Conservation (phyloP, 2,797 vertebrate species). For the Hipposideros larvatus region DNA sequence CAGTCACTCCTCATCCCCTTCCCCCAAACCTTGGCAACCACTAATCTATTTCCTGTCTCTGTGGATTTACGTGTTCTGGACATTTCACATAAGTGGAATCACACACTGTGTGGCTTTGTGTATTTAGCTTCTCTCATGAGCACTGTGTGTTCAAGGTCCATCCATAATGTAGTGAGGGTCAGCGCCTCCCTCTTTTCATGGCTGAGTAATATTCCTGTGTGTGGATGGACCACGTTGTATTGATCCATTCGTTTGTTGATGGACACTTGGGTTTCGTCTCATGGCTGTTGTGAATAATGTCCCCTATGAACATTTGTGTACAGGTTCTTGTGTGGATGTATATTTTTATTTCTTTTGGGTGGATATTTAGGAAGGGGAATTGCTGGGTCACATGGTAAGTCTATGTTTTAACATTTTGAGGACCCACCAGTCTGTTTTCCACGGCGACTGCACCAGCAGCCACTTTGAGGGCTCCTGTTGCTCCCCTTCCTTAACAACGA, state of each 20-base stretch:
- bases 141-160: too few species aligned
- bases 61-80: too few species aligned
- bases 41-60: too few species aligned
- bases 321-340: not conserved
- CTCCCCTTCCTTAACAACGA: not conserved
- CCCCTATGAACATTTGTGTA: not conserved
- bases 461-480: rapidly evolving
- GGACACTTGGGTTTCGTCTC: not conserved
- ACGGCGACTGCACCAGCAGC: not conserved
- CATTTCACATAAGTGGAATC: too few species aligned
- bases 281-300: rapidly evolving
- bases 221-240: rapidly evolving
- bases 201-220: rapidly evolving
- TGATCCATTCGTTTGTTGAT: not conserved
- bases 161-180: too few species aligned
- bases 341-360: too few species aligned
- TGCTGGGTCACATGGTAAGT: not conserved
- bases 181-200: not conserved
- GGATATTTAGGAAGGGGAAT: not conserved
- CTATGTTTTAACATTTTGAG: not conserved
- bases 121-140: too few species aligned
- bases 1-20: too few species aligned
- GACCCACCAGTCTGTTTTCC: not conserved
- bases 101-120: too few species aligned
- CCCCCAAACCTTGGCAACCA: too few species aligned